Percentiles rank a stretch among this genome's conserved stretches.
These are phyloP conservation scores for Gymnocephalus cernua DNA, from an alignment of 2,113 vertebrate genomes.

Conservation along the genomic window DNA sequence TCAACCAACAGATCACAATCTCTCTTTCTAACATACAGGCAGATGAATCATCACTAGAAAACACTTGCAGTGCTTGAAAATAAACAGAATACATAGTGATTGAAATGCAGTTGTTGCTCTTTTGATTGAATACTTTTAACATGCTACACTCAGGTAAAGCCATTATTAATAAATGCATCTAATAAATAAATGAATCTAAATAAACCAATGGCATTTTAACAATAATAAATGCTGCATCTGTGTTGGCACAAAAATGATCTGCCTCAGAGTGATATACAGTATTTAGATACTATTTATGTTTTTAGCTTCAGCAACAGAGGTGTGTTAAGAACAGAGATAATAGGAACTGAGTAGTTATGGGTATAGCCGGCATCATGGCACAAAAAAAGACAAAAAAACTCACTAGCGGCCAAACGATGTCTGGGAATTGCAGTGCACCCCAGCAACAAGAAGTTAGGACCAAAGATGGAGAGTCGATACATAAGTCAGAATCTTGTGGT, in stretches of 20 bases:
- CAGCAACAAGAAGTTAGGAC: not conserved
- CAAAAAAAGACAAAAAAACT: not conserved
- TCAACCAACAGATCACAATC: conserved; percentile 11
- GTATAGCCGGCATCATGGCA: not conserved
- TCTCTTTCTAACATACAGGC: not conserved
- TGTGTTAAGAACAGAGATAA: not conserved
- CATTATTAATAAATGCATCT: not conserved
- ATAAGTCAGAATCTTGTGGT: not conserved
- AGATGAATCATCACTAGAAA: not conserved
- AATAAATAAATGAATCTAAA: too few species aligned
- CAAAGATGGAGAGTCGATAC: conserved; percentile 8
- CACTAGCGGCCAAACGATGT: not conserved
- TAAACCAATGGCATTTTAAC: not conserved
- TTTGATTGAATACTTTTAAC: not conserved
- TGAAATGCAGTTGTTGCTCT: not conserved
- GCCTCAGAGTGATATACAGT: not conserved
- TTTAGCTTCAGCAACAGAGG: not conserved
- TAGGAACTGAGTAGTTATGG: not conserved
- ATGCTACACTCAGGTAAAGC: not conserved
- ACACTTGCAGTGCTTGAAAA: not conserved
- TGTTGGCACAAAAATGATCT: not conserved
- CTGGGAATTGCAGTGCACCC: not conserved
- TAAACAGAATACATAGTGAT: not conserved
- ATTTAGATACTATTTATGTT: not conserved
- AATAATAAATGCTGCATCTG: not conserved